phyloP scores from a whole-genome alignment of 2,113 vertebrate species.

The Seriola dumerili region DNA sequence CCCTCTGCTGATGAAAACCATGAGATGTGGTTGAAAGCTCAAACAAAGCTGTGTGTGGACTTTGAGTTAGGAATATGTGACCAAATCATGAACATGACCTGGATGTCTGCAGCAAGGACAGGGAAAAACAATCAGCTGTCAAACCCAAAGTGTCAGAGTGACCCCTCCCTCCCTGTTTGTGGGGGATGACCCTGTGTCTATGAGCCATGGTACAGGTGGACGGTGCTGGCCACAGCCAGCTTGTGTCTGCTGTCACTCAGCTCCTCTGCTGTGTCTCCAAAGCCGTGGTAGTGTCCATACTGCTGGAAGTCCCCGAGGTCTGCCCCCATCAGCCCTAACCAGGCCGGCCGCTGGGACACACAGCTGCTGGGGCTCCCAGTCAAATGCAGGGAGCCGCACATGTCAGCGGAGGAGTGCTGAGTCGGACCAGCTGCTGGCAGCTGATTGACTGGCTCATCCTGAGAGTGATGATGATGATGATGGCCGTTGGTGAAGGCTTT shows the following conservation, averaged over 20 bases:
- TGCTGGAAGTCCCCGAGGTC: constrained; percentile 87
- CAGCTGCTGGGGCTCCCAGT: constrained; percentile 89
- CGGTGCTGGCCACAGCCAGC: constrained; percentile 82
- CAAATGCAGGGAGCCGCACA: constrained; percentile 93
- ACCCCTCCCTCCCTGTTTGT: no score
- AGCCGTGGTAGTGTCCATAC: constrained; percentile 96
- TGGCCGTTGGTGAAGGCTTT: constrained; percentile 80
- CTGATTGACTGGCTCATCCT: constrained; percentile 61
- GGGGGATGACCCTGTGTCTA: constrained; percentile 64
- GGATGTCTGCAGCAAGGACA: no score
- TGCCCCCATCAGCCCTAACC: constrained; percentile 77
- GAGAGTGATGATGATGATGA: constrained; percentile 59
- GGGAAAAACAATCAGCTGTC: no score
- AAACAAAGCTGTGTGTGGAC: no score
- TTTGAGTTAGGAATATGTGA: no score
- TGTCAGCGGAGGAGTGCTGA: constrained; percentile 70
- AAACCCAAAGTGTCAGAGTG: no score
- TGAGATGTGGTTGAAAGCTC: no score
- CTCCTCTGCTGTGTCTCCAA: constrained; percentile 97
- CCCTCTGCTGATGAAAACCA: no score
- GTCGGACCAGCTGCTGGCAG: not conserved
- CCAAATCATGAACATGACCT: no score
- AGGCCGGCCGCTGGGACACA: constrained; percentile 83
- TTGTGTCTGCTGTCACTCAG: constrained; percentile 84
- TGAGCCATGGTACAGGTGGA: constrained; percentile 89